These are phyloP conservation scores for Electrona antarctica DNA, from an alignment of 2,113 vertebrate species.

Conservation along the genomic window DNA sequence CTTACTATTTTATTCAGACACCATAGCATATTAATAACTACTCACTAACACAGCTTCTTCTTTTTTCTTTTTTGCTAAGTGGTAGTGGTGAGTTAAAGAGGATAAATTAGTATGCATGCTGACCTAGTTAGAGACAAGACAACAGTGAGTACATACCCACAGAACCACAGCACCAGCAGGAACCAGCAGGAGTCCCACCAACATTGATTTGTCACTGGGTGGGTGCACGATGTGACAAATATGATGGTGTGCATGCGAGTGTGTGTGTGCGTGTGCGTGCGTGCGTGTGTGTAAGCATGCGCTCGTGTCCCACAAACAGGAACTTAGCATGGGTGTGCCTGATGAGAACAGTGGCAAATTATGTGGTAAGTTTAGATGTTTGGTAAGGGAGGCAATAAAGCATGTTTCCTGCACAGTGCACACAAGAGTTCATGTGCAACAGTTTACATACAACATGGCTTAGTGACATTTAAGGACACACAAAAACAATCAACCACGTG, in stretches of 20 bases:
- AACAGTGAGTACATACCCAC: slow-evolving; percentile 15
- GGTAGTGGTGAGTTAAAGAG: slow-evolving; percentile 4
- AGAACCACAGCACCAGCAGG: background rate
- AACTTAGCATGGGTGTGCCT: slow-evolving; percentile 59
- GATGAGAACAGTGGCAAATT: slow-evolving; percentile 32
- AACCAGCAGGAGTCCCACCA: slow-evolving; percentile 34
- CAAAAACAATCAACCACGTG: no score
- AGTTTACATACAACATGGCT: no score
- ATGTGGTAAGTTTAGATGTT: slow-evolving; percentile 54
- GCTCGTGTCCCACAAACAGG: slow-evolving; percentile 42
- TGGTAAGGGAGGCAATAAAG: slow-evolving; percentile 49
- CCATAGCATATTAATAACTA: no score
- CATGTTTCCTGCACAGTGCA: slow-evolving; percentile 47
- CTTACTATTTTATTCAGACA: no score
- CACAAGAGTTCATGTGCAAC: no score
- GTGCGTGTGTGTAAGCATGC: background rate
- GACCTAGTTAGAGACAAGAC: slow-evolving; percentile 34
- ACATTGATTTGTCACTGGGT: slow-evolving; percentile 43
- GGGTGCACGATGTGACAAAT: slow-evolving; percentile 37
- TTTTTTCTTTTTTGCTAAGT: background rate
- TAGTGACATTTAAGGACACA: no score
- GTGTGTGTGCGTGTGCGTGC: slow-evolving; percentile 18
- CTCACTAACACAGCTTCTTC: slow-evolving; percentile 35
- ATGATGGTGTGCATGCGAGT: slow-evolving; percentile 2
- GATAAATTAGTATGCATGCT: slow-evolving; percentile 33